Base-by-base conservation (phyloP, 2,797 vertebrate genomes). In the Hybognathus amarus region DNA sequence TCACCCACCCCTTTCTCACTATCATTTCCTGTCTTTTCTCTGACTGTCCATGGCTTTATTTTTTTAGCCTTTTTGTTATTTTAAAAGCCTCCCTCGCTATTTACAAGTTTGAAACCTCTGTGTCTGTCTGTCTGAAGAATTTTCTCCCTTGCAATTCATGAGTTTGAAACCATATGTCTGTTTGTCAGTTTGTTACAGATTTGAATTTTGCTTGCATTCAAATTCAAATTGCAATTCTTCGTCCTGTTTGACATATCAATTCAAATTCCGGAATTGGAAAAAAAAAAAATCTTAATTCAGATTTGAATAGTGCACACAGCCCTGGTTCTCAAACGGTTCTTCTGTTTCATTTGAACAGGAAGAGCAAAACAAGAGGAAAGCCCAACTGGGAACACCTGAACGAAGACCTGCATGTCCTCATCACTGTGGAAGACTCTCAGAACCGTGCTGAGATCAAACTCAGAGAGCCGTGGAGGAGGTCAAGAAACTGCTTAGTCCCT, bases 311-410 rank as follows among this genome's bases (percentile, higher is more conserved):
- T 9, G 47, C 5, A 20, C 71, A 54, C 20, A 74, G 12, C 38
- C 15, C 75, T 20, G 36, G 24, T 63, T 77, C 38, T 63, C 36
- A 77, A 45, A 45, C 20, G 13, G 22, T 12, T 52, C 8, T 36
- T 56, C 17, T 40, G 18, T 47, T 64, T 64, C 22, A 38, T 69
- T 15, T 47, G 22, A 47, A 38, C 91, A 99, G 98, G 98, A 99
- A 93, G 98, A 99, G 89, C 97, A 99, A 94, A 99, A 99, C 92
- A 92, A n/a, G 98, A 94, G 98, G 98, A 88, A 99, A 99, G 87
- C 98, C 98, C 87, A 99, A 99, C 91, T 99, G 98, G 98, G 98
- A 99, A 88, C 98, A 99, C 88, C 97, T 99, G 89, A 99, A 98
- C 86, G 98, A 99, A 94, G 98, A 99, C 90, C 95, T 99, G 86